Base-by-base conservation (phyloP, 2,888 invertebrate species). In the Erynnis tages region DNA sequence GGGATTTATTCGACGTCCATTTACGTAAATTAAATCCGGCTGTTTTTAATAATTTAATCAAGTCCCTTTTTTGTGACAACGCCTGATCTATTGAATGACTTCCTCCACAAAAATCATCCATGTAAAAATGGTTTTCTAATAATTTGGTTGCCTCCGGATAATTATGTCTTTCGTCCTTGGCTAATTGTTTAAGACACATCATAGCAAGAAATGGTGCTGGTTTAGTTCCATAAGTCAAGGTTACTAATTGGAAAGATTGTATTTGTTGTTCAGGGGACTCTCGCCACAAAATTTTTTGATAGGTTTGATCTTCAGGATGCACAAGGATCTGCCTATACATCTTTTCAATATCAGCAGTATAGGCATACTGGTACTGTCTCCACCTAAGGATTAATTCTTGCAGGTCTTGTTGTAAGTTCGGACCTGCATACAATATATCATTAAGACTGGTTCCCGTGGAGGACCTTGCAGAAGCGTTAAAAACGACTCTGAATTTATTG, bases 261-360 rank as follows among this genome's bases (percentile, higher is more conserved):
- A 48, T n/a, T 13, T 2, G 7, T 2, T 44, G 21, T 8, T 10
- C 4, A 8, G 54, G 27, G 1, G 21, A 17, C 8, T 58, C 48
- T 5, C 63, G 19, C 63, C 57, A 56, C 2, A 64, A 10, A 4
- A 66, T 61, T 30, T 55, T 54, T 37, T 62, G 62, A 4, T 55
- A 53, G 2, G 5, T 8, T 34, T 57, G 60, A 44, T 64, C 59
- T 0, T 53, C 23, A 23, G 53, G 38, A 17, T 47, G n/a, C 0
- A 58, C 13, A 21, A 43, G 45, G 6, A 66, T 59, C 6, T 53
- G 52, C 1, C 61, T 27, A 40, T 54, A 64, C 59, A 61, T 60
- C 38, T 61, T 63, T 25, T 60, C 61, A 0, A 62, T 56, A 19
- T 63, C 63, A 0, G 61, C 63, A 0, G 60, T 60, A 2, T 50